Base-by-base conservation (phyloP, 2,888 invertebrate genomes). In the Drosophila borealis region DNA sequence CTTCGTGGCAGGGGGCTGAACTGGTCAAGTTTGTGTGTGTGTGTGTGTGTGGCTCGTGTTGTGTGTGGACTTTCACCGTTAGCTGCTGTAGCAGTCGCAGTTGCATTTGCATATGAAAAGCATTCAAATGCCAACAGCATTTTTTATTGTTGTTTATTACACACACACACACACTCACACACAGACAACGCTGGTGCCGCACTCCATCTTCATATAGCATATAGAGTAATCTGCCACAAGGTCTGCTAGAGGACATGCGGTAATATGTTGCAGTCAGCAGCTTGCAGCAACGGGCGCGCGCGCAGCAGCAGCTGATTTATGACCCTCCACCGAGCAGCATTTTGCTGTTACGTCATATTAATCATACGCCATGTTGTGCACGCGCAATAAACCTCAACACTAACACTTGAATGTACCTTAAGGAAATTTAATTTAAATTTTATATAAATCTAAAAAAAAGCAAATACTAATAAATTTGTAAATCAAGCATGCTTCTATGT, bases 221-320 rank as follows among this genome's bases (percentile, higher is more conserved):
- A 56, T 78, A 74, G 29, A 29, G 89, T 89, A 88, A 88, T 84
- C 84, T 84, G 86, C 78, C 74, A 61, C 36, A 77, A 78, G 78
- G 81, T 72, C 72, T 39, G 21, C 42, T 10, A 14, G 29, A 45
- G 69, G 55, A 69, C 46, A 62, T 53, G 55, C 66, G 65, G 53
- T 42, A 36, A 36, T 11, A 21, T 45, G 25, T 57, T 49, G 45
- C 45, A 61, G 51, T 19, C 53, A 42, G 48, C 37, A 60, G 59
- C 54, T 60, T 45, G 59, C 67, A 51, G 61, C 59, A 37, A 29
- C 19, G 33, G 54, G 19, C 29, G 39, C 36, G 17, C 57, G 51
- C 64, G 19, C 37, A 17, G 56, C 61, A 57, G 68, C 74, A 60
- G 55, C 51, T 71, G 74, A 77, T 73, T 73, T 73, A 62, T 68